These are phyloP conservation scores for Melanotaenia boesemani DNA, from an alignment of 2,797 vertebrate genomes.

Conservation along the genomic window DNA sequence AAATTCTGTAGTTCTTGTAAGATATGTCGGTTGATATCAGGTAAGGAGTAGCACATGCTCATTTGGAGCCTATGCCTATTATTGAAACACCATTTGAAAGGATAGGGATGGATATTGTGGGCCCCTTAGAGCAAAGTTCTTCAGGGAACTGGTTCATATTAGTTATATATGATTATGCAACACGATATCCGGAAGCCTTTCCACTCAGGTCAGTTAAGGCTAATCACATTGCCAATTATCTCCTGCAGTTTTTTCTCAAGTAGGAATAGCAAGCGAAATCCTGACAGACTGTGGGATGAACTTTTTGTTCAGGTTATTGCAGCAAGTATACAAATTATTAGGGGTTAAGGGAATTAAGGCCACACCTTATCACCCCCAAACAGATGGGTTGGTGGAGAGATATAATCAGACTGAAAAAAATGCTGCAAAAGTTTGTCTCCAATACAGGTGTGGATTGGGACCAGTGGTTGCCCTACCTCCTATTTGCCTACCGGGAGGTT, in stretches of 20 bases:
- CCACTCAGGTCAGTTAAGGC: no score
- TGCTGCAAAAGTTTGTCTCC: slow-evolving; percentile 12
- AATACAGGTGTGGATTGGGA: slow-evolving; percentile 14
- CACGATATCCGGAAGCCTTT: no score
- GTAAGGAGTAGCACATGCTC: neutral
- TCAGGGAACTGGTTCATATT: no score
- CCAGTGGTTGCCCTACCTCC: slow-evolving; percentile 12
- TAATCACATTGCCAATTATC: neutral
- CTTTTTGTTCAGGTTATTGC: no score
- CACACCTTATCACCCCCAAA: no score
- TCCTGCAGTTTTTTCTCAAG: neutral
- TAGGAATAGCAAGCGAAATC: neutral
- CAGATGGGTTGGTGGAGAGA: neutral
- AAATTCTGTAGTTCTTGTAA: neutral
- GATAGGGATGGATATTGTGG: neutral
- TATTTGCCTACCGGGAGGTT: slow-evolving; percentile 5
- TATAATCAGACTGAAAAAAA: slow-evolving; percentile 6
- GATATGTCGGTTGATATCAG: neutral
- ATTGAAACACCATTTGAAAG: neutral
- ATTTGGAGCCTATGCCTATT: neutral
- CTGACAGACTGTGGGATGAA: neutral
- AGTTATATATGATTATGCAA: no score
- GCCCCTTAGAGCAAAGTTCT: neutral
- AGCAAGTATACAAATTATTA: no score
- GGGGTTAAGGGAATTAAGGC: no score